Evolutionary conservation across 2,113 vertebrate genomes (phyloP).

Genomic region (Ochotona curzoniae): DNA sequence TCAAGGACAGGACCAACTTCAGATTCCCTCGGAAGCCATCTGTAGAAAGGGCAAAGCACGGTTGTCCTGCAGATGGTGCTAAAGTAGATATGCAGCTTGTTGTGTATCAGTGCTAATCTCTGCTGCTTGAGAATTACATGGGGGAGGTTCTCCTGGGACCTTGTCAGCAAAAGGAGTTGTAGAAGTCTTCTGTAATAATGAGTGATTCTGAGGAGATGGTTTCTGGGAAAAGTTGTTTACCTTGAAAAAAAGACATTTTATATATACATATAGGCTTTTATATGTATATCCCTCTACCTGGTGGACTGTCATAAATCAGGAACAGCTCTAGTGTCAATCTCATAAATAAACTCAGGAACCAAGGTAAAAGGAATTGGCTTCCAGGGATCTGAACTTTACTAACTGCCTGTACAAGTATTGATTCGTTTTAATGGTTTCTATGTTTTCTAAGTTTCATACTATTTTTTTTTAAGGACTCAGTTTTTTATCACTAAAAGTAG

Average conservation of each 20-base stretch:
- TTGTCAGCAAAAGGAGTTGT: conserved; percentile 26
- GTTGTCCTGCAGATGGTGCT: not conserved
- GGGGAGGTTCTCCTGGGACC: conserved; percentile 17
- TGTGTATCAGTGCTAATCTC: not conserved
- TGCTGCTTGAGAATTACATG: not conserved
- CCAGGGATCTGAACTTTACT: conserved; percentile 57
- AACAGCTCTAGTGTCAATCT: conserved; percentile 24
- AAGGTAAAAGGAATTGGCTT: conserved; percentile 59
- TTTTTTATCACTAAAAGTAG: conserved; percentile 74
- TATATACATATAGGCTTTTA: not conserved
- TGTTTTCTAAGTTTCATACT: conserved; percentile 70
- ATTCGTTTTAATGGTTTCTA: conserved; percentile 71
- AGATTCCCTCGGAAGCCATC: conserved; percentile 53
- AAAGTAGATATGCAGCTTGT: conserved; percentile 28
- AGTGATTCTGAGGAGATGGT: conserved; percentile 21
- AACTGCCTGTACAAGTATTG: conserved; percentile 64
- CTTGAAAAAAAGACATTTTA: conserved; percentile 21
- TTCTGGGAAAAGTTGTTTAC: conserved; percentile 44
- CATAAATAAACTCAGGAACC: conserved; percentile 66
- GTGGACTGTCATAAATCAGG: conserved; percentile 60
- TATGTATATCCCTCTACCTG: not conserved
- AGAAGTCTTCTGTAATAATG: conserved; percentile 12
- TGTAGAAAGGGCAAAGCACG: not conserved
- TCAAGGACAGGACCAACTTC: conserved; percentile 60
- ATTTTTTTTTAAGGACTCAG: conserved; percentile 58